Evolutionary conservation across 2,888 invertebrate genomes (phyloP).

Genomic region (Cheilosia grossa): DNA sequence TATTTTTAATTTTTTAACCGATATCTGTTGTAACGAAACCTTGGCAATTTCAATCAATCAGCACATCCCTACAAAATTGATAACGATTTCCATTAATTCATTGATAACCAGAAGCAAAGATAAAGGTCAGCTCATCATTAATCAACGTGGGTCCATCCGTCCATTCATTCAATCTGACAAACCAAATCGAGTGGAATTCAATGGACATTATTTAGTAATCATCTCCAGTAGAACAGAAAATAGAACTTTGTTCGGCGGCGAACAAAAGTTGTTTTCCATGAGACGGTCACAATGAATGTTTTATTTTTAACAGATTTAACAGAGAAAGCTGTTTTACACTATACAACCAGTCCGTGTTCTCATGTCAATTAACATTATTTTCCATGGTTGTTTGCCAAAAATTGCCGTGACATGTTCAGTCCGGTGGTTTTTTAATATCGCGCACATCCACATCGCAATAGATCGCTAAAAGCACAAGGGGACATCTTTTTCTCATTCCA

Average conservation of each 20-base stretch:
- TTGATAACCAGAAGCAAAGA: not conserved
- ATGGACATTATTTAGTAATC: too few species aligned
- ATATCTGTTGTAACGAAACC: too few species aligned
- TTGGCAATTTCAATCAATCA: not conserved
- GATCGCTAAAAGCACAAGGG: not conserved
- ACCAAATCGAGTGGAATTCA: not conserved
- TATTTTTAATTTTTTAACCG: too few species aligned
- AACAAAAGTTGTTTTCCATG: not conserved
- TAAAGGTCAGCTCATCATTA: not conserved
- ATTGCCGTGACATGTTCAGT: conserved; percentile 30
- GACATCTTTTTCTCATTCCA: not conserved
- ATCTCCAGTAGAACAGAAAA: too few species aligned
- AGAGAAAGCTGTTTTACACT: not conserved
- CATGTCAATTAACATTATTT: conserved; percentile 51
- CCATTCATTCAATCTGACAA: not conserved
- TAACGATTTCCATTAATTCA: not conserved
- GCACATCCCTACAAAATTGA: not conserved
- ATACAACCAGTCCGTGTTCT: not conserved
- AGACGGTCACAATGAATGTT: not conserved
- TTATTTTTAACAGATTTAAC: too few species aligned
- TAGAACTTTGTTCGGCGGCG: not conserved
- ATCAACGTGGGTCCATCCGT: not conserved
- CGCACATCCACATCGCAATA: conserved; percentile 38
- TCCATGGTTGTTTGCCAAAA: conserved; percentile 48
- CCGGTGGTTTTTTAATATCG: conserved; percentile 10